Percentiles rank a stretch among this genome's conserved stretches.
Evolutionary conservation across 2,113 vertebrate genomes (phyloP).

Genomic region (human (Homo sapiens)): GRCh38 chr21:31889501-31890000

Average conservation of each 20-base stretch:
- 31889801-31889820: not conserved
- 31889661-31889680: constrained; percentile 67
- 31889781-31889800: constrained; percentile 8
- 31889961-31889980: not conserved
- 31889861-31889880: not conserved
- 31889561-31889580: constrained; percentile 50
- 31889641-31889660: constrained; percentile 73
- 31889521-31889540: constrained; percentile 49
- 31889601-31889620: constrained; percentile 51
- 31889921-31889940: not conserved
- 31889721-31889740: not conserved
- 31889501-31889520: constrained; percentile 54
- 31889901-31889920: not conserved
- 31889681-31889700: constrained; percentile 64
- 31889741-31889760: not conserved
- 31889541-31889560: constrained; percentile 55
- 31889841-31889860: rapidly evolving
- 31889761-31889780: constrained; percentile 46
- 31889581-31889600: constrained; percentile 55
- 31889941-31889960: not conserved
- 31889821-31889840: not conserved
- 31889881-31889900: not conserved
- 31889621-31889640: constrained; percentile 67
- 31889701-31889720: constrained; percentile 60
- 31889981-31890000: not conserved